These are phyloP conservation scores for Beris chalybata DNA, from an alignment of 2,888 invertebrate species.

Conservation along the genomic window DNA sequence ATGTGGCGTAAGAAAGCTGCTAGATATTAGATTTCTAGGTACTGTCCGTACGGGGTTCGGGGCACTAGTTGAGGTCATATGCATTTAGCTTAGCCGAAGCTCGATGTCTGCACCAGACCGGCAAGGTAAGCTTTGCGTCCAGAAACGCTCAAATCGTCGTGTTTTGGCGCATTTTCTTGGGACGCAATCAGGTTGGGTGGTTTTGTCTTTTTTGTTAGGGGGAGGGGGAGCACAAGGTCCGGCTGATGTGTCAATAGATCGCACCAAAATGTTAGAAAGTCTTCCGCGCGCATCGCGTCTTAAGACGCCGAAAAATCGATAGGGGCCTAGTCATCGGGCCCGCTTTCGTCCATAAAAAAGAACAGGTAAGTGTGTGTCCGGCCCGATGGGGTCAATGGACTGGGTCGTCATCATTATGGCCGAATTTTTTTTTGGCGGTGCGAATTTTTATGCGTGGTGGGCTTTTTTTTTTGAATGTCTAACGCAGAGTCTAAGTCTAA, in stretches of 20 bases:
- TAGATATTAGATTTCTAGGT: no score
- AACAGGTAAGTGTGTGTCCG: conserved; percentile 24
- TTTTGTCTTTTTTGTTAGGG: no score
- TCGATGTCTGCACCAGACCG: no score
- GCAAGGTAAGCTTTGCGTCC: no score
- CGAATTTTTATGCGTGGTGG: conserved; percentile 23
- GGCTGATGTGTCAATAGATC: conserved; percentile 3
- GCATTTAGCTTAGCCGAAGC: no score
- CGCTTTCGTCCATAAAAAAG: conserved; percentile 10
- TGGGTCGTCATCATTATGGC: background rate
- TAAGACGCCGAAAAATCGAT: conserved; percentile 16
- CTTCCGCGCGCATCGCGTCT: conserved; percentile 14
- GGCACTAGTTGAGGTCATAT: no score
- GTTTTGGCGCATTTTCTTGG: no score
- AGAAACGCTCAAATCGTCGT: no score
- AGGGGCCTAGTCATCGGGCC: conserved; percentile 26
- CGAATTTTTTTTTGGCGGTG: background rate
- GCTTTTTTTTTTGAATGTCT: conserved; percentile 12
- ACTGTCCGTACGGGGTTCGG: no score
- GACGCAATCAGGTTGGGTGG: no score
- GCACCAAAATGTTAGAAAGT: conserved; percentile 23
- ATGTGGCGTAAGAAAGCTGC: no score
- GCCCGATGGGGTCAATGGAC: conserved; percentile 20
- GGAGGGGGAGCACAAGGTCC: no score
- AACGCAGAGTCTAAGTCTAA: conserved; percentile 15